Conservation (phyloP, 2,113 vertebrate genomes). For the Micronisus gabar region DNA sequence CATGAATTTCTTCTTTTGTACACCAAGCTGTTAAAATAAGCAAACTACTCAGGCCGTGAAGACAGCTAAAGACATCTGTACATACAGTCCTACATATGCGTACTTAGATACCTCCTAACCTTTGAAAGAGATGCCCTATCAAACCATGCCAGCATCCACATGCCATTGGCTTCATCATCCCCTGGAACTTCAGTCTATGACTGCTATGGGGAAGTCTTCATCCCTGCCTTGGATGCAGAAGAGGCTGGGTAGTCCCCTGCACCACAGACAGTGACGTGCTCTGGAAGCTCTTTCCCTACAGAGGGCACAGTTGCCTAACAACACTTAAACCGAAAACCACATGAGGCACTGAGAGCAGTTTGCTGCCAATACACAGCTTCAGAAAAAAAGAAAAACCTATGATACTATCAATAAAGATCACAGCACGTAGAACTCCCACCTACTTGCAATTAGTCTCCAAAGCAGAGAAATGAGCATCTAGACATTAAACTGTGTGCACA, state of each 20-base stretch:
- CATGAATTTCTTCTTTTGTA: slow-evolving; percentile 84
- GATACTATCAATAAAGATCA: neutral
- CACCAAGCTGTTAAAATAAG: slow-evolving; percentile 71
- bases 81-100: neutral
- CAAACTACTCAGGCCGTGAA: neutral
- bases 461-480: neutral
- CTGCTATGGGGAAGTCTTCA: neutral
- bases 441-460: neutral
- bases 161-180: neutral
- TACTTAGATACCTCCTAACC: neutral
- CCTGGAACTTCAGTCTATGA: neutral
- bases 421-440: neutral
- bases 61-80: neutral
- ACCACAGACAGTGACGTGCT: neutral
- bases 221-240: neutral
- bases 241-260: neutral
- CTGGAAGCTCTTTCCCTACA: neutral
- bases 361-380: neutral
- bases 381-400: neutral
- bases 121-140: neutral
- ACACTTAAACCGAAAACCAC: neutral
- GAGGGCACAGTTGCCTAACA: neutral
- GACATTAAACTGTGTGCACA: neutral
- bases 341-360: neutral
- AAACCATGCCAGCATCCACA: neutral